Evolutionary conservation across 2,113 vertebrate genomes (phyloP).

Genomic region (Piliocolobus tephrosceles): DNA sequence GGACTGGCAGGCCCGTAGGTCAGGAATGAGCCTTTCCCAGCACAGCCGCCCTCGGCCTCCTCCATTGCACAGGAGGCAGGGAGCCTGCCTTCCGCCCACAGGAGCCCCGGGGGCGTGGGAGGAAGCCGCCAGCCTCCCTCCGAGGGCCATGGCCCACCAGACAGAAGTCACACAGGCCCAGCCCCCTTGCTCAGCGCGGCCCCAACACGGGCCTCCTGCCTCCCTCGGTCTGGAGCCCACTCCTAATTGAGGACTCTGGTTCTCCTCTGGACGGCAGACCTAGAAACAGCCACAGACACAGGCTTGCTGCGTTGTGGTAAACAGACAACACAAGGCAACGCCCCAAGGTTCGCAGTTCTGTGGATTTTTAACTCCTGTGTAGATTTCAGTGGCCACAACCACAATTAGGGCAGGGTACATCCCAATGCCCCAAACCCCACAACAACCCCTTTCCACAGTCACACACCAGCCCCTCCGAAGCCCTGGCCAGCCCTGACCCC

Average conservation of each 20-base stretch:
- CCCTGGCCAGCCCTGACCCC: no score
- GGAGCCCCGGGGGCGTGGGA: no score
- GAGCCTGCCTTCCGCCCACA: conserved; percentile 49
- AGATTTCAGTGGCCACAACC: neutral
- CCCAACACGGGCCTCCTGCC: neutral
- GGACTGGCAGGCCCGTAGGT: neutral
- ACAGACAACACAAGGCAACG: no score
- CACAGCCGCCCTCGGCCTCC: conserved; percentile 49
- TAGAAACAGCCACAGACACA: no score
- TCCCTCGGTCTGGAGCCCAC: neutral
- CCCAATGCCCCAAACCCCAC: fast-evolving
- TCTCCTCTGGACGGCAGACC: neutral
- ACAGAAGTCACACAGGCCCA: neutral
- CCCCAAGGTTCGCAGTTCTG: neutral
- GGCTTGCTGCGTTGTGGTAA: fast-evolving
- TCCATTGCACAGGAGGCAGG: neutral
- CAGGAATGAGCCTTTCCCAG: neutral
- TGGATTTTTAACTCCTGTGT: fast-evolving
- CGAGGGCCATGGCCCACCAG: neutral
- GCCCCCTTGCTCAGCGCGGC: fast-evolving
- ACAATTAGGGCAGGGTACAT: fast-evolving
- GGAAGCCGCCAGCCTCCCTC: neutral
- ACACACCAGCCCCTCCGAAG: no score
- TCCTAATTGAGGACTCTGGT: fast-evolving
- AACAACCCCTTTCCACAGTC: no score